These are phyloP conservation scores for Drosophila mauritiana DNA, from an alignment of 1,140 invertebrate species.

Conservation along the genomic window DNA sequence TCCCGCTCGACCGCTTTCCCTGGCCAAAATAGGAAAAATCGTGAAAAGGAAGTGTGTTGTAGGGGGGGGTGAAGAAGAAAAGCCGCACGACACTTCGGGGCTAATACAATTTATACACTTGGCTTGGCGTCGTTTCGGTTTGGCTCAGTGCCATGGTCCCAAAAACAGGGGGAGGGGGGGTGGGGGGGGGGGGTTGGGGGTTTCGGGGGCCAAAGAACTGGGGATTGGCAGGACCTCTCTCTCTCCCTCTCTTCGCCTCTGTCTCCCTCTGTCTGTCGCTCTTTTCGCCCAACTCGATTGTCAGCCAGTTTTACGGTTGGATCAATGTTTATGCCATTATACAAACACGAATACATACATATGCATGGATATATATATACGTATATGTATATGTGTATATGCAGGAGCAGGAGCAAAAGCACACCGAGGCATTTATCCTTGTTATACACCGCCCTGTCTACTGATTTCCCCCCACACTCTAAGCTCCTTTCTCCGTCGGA, in stretches of 20 bases:
- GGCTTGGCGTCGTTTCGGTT: slow-evolving; percentile 80
- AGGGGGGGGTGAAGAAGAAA: slow-evolving; percentile 26
- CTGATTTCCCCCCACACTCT: slow-evolving; percentile 1
- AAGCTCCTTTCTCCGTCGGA: slow-evolving; percentile 52
- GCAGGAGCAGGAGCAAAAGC: slow-evolving; percentile 5
- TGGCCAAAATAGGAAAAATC: neutral
- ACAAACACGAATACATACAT: slow-evolving; percentile 42
- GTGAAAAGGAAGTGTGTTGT: neutral
- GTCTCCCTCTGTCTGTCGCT: slow-evolving; percentile 11
- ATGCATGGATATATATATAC: slow-evolving; percentile 15
- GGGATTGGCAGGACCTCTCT: slow-evolving; percentile 44
- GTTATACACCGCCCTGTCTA: slow-evolving; percentile 55
- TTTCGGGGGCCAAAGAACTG: neutral
- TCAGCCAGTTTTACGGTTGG: slow-evolving; percentile 82
- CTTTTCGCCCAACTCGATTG: slow-evolving; percentile 53
- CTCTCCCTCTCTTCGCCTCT: neutral
- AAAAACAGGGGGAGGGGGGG: neutral
- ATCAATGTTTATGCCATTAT: slow-evolving; percentile 78
- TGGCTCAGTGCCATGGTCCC: slow-evolving; percentile 69
- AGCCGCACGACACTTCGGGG: slow-evolving; percentile 75
- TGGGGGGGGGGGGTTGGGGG: neutral
- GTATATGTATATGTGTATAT: slow-evolving; percentile 1
- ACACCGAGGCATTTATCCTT: slow-evolving; percentile 74
- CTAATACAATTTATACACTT: slow-evolving; percentile 83
- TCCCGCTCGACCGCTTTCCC: neutral